These are phyloP conservation scores for Eupithecia insigniata DNA, from an alignment of 2,888 invertebrate genomes.

Conservation along the genomic window DNA sequence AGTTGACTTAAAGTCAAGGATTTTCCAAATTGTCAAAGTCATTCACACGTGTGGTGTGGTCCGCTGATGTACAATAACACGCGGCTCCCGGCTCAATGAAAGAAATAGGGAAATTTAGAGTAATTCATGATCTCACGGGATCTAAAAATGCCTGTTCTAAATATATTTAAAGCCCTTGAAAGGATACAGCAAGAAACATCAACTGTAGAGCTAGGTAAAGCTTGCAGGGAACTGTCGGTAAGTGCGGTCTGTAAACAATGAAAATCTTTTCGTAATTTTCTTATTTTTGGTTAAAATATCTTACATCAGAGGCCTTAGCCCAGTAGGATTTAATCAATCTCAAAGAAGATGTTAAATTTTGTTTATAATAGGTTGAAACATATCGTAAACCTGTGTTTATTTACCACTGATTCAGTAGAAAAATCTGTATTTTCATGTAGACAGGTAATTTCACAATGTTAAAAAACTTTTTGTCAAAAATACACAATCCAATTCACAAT, in stretches of 20 bases:
- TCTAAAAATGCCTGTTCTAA: conserved; percentile 52
- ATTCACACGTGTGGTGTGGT: conserved; percentile 46
- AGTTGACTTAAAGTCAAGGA: too few relatives aligned
- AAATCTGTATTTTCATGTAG: background rate
- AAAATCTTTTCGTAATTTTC: background rate
- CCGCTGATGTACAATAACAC: background rate
- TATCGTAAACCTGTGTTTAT: too few relatives aligned
- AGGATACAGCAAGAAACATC: conserved; percentile 55
- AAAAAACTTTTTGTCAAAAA: background rate
- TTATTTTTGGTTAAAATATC: background rate
- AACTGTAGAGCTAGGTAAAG: conserved; percentile 58
- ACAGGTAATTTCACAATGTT: background rate
- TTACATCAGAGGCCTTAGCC: background rate
- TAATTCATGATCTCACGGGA: conserved; percentile 37
- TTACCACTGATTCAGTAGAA: too few relatives aligned
- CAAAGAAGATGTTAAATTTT: background rate
- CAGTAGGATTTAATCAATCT: background rate
- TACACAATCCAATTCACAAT: background rate
- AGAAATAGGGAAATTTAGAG: background rate
- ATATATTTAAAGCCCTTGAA: conserved; percentile 51
- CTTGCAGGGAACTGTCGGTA: conserved; percentile 64
- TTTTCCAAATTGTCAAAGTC: conserved; percentile 41
- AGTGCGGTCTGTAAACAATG: conserved; percentile 47
- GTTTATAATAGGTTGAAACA: background rate
- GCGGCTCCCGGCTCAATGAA: conserved; percentile 13